A percentile compares a stretch with the other conserved stretches of the same genome.
These are phyloP conservation scores for Pampusana beccarii DNA, from an alignment of 2,113 vertebrate species.

Conservation along the genomic window DNA sequence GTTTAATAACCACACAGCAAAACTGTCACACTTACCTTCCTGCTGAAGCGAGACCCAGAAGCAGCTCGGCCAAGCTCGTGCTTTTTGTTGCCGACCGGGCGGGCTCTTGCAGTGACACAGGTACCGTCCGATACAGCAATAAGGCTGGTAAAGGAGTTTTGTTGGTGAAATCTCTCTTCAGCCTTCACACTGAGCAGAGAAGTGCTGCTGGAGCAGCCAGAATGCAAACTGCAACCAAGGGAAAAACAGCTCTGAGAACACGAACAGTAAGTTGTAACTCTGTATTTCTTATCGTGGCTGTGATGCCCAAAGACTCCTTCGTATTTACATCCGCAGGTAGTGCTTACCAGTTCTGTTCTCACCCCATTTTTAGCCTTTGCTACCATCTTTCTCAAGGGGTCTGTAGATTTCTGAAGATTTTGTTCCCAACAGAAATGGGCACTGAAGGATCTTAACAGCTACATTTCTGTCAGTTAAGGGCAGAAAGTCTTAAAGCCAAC, in stretches of 20 bases:
- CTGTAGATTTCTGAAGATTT: not conserved
- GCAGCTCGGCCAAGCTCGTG: conserved; percentile 34
- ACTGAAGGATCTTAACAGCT: not conserved
- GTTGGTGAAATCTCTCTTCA: conserved; percentile 22
- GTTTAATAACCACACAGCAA: not conserved
- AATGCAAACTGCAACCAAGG: not conserved
- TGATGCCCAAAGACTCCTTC: not conserved
- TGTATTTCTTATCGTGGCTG: not conserved
- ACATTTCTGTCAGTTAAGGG: not conserved
- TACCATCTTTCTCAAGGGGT: too few relatives aligned
- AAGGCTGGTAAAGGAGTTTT: not conserved
- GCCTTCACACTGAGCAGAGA: not conserved
- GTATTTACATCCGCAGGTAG: not conserved
- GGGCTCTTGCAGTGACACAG: conserved; percentile 45
- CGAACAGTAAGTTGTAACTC: not conserved
- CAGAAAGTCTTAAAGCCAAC: not conserved
- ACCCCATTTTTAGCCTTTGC: not conserved
- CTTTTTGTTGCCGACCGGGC: conserved; percentile 30
- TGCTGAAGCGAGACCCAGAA: not conserved
- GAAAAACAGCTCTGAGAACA: not conserved
- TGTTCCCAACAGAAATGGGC: not conserved
- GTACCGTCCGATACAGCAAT: not conserved
- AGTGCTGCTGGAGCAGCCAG: not conserved
- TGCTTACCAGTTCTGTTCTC: too few relatives aligned
- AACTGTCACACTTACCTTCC: conserved; percentile 42